Base-by-base conservation (phyloP, 64 coral and sea anemone genomes). In the Pachyseris speciosa region DNA sequence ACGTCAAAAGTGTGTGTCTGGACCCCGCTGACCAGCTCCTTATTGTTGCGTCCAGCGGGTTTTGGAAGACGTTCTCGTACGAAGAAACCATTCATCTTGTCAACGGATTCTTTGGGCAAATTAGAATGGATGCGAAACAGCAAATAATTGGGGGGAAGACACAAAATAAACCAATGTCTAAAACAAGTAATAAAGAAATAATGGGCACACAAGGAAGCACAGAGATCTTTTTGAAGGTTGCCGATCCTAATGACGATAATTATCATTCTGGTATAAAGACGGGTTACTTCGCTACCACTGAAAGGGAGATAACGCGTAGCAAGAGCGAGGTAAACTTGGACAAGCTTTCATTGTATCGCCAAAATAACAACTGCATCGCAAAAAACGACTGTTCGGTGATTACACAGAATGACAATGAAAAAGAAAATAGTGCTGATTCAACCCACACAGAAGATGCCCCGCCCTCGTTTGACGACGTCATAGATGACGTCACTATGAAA, bases 31-130 rank as follows among this genome's bases (percentile, higher is more conserved):
- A 99, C 51, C 89, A 95, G 65, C 68, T 95, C 19, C 71, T 99
- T 16, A 83, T 99, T 30, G 40, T 99, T 13, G 97, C 97, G 3
- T 95, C 94, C 1, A 77, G 94, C 32, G 97, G 97, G 50, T 50
- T 99, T 33, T 99, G 97, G 97, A 92, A 95, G 28, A 74, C 89
- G 83, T 99, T 99, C 86, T 93, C 73, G 10, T 93, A 83, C 44
- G 93, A 95, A 67, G 94, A 99, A 87, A 90, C 91, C 32, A 65
- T 83, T 30, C 83, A 93, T 64, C 81, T 99, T 57, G 63, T 95
- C 11, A 88, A 85, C 13, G 94, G 94, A 7, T 99, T 99, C 49
- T 89, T 99, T 26, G 89, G 94, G n/a, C 86, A 97, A 76, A 86
- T 97, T 25, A 89, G 74, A 78, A 68, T 60, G 68, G 87, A 74